phyloP scores from a whole-genome alignment of 1,140 invertebrate genomes.

The Antheraea pernyi region DNA sequence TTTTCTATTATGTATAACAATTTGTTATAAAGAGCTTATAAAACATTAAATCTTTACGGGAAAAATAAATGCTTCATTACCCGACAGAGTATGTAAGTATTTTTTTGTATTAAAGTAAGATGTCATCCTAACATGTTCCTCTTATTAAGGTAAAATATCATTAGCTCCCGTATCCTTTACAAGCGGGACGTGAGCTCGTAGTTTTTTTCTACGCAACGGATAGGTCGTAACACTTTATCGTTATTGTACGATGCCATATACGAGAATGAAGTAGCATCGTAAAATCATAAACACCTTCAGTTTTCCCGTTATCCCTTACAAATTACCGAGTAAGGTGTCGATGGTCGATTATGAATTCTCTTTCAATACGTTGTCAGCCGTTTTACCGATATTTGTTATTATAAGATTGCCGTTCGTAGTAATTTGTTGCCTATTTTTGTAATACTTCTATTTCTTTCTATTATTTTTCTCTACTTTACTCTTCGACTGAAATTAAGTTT shows the following conservation, averaged over 20 bases:
- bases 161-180: constrained; percentile 47
- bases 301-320: constrained; percentile 49
- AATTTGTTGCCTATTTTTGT: not conserved
- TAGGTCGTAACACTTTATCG: constrained; percentile 54
- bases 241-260: constrained; percentile 58
- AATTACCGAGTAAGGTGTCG: constrained; percentile 41
- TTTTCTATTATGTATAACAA: too few relatives aligned
- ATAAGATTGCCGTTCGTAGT: not conserved
- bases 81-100: not conserved
- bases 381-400: not conserved
- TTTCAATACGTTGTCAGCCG: not conserved
- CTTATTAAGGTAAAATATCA: constrained; percentile 56
- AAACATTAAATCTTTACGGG: not conserved
- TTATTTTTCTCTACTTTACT: too few relatives aligned
- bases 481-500: too few relatives aligned
- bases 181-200: constrained; percentile 38
- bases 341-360: constrained; percentile 58
- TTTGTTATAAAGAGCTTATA: not conserved
- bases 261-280: constrained; percentile 56
- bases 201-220: constrained; percentile 44
- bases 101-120: constrained; percentile 2
- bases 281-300: constrained; percentile 66
- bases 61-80: not conserved
- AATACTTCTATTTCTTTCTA: not conserved
- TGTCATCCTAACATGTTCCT: not conserved